A percentile compares a stretch with the other conserved stretches of the same genome.
phyloP scores from a whole-genome alignment of 2,113 vertebrate species.

The Lepus timidus region DNA sequence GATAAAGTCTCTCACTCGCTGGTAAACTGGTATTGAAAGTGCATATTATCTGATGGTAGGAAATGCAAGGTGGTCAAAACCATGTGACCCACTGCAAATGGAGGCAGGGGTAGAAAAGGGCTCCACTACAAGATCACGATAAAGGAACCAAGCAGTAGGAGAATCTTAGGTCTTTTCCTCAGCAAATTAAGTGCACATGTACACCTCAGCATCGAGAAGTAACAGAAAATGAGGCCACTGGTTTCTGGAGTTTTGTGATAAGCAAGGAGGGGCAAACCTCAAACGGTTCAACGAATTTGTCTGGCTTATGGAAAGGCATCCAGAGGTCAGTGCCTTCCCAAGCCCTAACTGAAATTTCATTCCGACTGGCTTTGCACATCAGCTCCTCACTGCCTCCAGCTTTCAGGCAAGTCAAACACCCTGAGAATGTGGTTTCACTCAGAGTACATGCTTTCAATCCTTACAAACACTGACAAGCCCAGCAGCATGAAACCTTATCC shows the following conservation, averaged over 20 bases:
- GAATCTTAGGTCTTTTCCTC: not conserved
- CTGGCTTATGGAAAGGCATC: constrained; percentile 61
- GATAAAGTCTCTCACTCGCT: not conserved
- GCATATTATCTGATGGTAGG: not conserved
- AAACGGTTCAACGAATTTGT: constrained; percentile 33
- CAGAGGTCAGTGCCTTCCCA: constrained; percentile 55
- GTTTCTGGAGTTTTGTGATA: constrained; percentile 67
- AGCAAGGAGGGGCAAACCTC: constrained; percentile 57
- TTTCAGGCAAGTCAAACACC: constrained; percentile 59
- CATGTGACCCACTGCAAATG: not conserved
- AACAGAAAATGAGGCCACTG: constrained; percentile 33
- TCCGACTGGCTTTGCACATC: constrained; percentile 1
- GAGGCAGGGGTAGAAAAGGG: not conserved
- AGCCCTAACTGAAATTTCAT: constrained; percentile 66
- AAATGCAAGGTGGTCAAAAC: not conserved
- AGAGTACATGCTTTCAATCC: constrained; percentile 59
- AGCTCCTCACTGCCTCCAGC: constrained; percentile 57
- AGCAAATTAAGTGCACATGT: not conserved
- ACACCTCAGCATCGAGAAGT: not conserved
- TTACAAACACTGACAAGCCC: constrained; percentile 67
- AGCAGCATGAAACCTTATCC: constrained; percentile 66
- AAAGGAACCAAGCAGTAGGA: not conserved
- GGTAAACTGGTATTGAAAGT: not conserved
- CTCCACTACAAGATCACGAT: not conserved
- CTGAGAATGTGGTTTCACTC: constrained; percentile 76